Conservation (phyloP, 2,113 vertebrate species). For the Fregata magnificens region DNA sequence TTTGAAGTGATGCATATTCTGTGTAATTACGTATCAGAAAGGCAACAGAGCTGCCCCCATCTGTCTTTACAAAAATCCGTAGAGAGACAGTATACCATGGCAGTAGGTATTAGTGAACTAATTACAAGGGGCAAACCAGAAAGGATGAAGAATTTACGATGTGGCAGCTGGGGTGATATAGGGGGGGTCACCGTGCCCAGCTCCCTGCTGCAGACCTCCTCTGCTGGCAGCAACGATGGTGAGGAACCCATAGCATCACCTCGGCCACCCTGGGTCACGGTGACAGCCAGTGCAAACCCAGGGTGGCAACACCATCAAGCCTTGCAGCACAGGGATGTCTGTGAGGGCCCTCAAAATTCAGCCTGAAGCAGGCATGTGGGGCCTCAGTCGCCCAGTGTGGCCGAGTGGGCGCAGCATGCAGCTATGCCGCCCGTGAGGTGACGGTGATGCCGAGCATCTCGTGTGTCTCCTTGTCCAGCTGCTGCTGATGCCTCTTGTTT, state of each 20-base stretch:
- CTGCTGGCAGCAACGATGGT: not conserved
- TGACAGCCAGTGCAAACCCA: not conserved
- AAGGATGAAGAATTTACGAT: not conserved
- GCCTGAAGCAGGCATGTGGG: not conserved
- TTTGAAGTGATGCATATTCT: not conserved
- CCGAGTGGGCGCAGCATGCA: not conserved
- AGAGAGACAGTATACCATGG: not conserved
- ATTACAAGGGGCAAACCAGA: not conserved
- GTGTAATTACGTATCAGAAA: not conserved
- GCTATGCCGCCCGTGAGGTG: not conserved
- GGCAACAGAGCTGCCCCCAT: not conserved
- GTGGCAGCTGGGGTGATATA: rapidly evolving
- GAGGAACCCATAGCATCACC: not conserved
- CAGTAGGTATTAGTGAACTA: not conserved
- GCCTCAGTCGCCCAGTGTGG: not conserved
- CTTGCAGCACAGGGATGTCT: not conserved
- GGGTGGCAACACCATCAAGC: not conserved
- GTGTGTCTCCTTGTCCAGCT: not conserved
- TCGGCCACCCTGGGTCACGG: rapidly evolving
- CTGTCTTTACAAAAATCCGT: not conserved
- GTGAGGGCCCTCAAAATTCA: not conserved
- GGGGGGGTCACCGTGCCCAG: not conserved
- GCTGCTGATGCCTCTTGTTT: not conserved
- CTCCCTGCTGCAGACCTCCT: not conserved
- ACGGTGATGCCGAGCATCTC: not conserved